Percentiles rank a stretch among this genome's conserved stretches.
Conservation (phyloP, 2,113 vertebrate genomes). For the Neogobius melanostomus region DNA sequence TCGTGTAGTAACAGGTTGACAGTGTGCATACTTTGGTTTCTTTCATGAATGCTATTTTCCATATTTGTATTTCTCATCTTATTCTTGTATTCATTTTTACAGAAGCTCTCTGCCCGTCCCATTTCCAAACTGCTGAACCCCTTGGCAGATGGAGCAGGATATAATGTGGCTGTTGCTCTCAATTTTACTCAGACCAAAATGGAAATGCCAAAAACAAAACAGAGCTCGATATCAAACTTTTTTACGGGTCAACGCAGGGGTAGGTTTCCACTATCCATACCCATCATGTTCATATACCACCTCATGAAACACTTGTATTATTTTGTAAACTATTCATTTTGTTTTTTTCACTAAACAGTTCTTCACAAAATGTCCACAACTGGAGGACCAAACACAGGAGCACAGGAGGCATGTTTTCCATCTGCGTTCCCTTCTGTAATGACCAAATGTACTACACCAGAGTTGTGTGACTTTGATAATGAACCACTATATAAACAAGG, state of each 20-base stretch:
- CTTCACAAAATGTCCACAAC: conserved; percentile 46
- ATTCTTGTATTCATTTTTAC: background rate
- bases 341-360: conserved; percentile 39
- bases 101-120: conserved; percentile 59
- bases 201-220: conserved; percentile 73
- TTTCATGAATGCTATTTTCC: background rate
- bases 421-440: background rate
- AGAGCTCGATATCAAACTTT: conserved; percentile 75
- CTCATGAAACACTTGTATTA: background rate
- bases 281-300: background rate
- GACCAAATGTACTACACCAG: conserved; percentile 46
- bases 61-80: background rate
- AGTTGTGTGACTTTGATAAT: conserved; percentile 5
- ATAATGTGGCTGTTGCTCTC: conserved; percentile 68
- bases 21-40: background rate
- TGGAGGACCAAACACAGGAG: conserved; percentile 27
- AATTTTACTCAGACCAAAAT: conserved; percentile 79
- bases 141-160: conserved; percentile 49
- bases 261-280: conserved; percentile 27
- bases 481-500: background rate
- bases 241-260: conserved; percentile 59
- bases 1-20: background rate
- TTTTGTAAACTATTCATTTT: conserved; percentile 9
- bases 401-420: background rate
- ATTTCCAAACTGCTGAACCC: conserved; percentile 76